These are phyloP conservation scores for Pammene aurita DNA, from an alignment of 2,888 invertebrate genomes.

Conservation along the genomic window DNA sequence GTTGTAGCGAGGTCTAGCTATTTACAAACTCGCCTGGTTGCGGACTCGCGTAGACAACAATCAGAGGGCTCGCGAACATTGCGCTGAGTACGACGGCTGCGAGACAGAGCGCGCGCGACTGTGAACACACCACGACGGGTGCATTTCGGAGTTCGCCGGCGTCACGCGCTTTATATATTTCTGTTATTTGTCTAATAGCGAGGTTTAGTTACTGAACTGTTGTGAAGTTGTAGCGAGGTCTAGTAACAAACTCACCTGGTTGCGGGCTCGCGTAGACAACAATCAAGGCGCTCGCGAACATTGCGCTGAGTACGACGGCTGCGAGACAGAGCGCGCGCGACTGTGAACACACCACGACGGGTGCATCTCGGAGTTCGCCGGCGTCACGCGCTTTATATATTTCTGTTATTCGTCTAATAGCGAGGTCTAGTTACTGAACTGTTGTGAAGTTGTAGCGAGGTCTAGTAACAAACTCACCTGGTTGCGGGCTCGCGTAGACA, in stretches of 20 bases:
- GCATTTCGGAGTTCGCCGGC: no score
- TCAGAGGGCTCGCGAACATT: conserved; percentile 91
- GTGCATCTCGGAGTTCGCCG: conserved; percentile 73
- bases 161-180: no score
- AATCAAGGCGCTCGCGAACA: neutral
- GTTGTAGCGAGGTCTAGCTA: no score
- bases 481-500: conserved; percentile 94
- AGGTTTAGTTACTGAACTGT: no score
- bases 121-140: no score
- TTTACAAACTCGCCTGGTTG: conserved; percentile 90
- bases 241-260: neutral
- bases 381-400: conserved; percentile 77
- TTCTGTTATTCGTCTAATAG: conserved; percentile 52
- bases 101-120: no score
- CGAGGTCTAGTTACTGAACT: neutral
- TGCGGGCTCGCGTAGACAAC: neutral
- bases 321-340: conserved; percentile 59
- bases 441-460: no score
- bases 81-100: conserved; percentile 90
- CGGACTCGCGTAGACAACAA: conserved; percentile 95
- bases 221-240: no score
- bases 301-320: neutral
- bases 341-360: conserved; percentile 94
- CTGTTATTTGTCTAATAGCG: no score
- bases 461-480: conserved; percentile 80